Evolutionary conservation across 1,140 invertebrate species (phyloP).

Genomic region (Globodera ellingtonae): DNA sequence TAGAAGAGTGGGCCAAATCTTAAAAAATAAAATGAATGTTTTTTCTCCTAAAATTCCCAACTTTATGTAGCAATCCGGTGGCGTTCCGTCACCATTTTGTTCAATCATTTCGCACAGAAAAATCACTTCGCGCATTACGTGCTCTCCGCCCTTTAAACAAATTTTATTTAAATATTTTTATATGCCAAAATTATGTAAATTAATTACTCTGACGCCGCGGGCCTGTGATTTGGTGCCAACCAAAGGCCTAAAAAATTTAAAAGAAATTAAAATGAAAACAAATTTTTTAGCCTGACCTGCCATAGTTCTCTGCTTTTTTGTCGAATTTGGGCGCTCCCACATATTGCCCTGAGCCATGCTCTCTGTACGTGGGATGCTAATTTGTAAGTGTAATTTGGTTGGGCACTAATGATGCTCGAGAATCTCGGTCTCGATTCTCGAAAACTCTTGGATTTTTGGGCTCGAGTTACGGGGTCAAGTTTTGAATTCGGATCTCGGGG

Average conservation of each 20-base stretch:
- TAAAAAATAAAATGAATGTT: background rate
- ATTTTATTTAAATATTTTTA: background rate
- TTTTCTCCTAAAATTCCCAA: constrained; percentile 1
- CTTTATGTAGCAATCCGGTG: constrained; percentile 36
- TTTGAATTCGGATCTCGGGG: too few relatives aligned
- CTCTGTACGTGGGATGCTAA: background rate
- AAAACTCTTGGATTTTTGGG: too few relatives aligned
- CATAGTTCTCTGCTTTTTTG: constrained; percentile 39
- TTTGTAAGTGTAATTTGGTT: too few relatives aligned
- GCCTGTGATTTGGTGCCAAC: constrained; percentile 37
- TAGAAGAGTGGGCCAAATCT: constrained; percentile 33
- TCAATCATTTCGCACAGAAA: constrained; percentile 46
- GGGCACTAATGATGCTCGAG: too few relatives aligned
- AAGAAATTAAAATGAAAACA: background rate
- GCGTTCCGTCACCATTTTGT: constrained; percentile 26
- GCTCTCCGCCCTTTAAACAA: constrained; percentile 15
- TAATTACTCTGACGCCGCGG: constrained; percentile 23
- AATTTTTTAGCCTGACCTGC: constrained; percentile 3
- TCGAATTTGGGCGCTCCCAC: constrained; percentile 30
- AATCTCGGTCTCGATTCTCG: too few relatives aligned
- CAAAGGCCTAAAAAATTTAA: background rate
- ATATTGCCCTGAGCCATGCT: constrained; percentile 9
- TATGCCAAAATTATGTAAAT: background rate
- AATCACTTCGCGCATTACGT: constrained; percentile 39
- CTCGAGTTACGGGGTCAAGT: too few relatives aligned